Conservation (phyloP, 2,113 vertebrate genomes). For the Raphicerus campestris region DNA sequence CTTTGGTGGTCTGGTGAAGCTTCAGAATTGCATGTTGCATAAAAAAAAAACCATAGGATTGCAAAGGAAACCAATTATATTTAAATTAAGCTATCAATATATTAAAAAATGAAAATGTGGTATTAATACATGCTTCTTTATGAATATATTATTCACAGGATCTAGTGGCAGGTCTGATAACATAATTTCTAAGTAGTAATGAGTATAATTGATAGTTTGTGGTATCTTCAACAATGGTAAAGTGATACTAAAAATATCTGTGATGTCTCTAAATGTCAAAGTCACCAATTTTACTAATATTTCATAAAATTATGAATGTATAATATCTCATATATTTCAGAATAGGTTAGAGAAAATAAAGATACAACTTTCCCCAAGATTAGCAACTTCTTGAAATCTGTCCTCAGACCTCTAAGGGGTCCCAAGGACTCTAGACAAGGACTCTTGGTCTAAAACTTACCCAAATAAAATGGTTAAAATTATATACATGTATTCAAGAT, state of each 20-base stretch:
- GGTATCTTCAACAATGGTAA: not conserved
- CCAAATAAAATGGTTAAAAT: not conserved
- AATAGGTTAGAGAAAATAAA: not conserved
- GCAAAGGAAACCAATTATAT: not conserved
- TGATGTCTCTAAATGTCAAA: not conserved
- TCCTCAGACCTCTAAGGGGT: not conserved
- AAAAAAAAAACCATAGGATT: not conserved
- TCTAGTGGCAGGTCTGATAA: not conserved
- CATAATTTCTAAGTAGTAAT: not conserved
- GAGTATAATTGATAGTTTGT: not conserved
- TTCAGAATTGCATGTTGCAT: not conserved
- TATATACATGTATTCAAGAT: not conserved
- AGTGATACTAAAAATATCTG: not conserved
- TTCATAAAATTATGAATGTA: conserved; percentile 1
- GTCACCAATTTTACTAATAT: not conserved
- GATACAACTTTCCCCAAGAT: not conserved
- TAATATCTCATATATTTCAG: not conserved
- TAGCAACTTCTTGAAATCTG: not conserved
- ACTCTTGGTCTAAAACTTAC: not conserved
- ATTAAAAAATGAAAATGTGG: conserved; percentile 4
- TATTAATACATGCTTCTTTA: not conserved
- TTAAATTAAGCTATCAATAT: not conserved
- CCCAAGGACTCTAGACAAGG: not conserved
- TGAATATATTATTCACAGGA: not conserved
- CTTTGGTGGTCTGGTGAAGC: not conserved